Base-by-base conservation (phyloP, 2,113 vertebrate species). In the Hyla sarda region DNA sequence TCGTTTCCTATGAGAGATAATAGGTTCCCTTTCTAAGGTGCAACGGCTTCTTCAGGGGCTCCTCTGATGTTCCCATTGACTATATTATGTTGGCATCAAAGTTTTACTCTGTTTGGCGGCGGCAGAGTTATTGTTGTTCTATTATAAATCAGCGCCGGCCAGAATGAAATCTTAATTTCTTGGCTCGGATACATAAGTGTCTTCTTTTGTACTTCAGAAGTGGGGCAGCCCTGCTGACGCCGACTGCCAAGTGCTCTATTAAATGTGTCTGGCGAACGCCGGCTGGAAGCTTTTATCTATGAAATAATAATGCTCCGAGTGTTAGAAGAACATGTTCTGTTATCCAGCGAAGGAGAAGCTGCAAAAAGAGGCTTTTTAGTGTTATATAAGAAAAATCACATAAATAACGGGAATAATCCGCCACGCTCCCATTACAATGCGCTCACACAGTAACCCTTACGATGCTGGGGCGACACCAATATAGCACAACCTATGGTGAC, bases 241-340 rank as follows among this genome's bases (percentile, higher is more conserved):
- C 0, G 2, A 5, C 80, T 52, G 28, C 1, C 0, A 48, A 30
- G 69, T 17, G n/a, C 1, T 87, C 67, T 89, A 21, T 81, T 86
- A 58, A 23, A 87, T 45, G 32, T 32, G 34, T 82, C 84, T 74
- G 76, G 52, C 30, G 71, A 82, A 32, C 37, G 2, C 28, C 32
- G 0, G 0, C 1, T 1, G 56, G 45, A 82, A 86, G 89, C 86
- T 84, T 87, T 81, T 78, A 82, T 73, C 81, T 58, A 87, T 88
- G 54, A 88, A 88, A 87, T 86, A 88, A 86, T 88, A 84, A 87
- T 88, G 86, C 65, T 69, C 21, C 28, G 47, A 34, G 77, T 50
- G 45, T 25, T 19, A 50, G 48, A 62, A 21, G 32, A 81, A 76
- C 58, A 50, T 78, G 74, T 56, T 47, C 54, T 77, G 52, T 37